Evolutionary conservation across 37 sponge, comb jelly and placozoan genomes (phyloP).

Genomic region (Haliclona indistincta): DNA sequence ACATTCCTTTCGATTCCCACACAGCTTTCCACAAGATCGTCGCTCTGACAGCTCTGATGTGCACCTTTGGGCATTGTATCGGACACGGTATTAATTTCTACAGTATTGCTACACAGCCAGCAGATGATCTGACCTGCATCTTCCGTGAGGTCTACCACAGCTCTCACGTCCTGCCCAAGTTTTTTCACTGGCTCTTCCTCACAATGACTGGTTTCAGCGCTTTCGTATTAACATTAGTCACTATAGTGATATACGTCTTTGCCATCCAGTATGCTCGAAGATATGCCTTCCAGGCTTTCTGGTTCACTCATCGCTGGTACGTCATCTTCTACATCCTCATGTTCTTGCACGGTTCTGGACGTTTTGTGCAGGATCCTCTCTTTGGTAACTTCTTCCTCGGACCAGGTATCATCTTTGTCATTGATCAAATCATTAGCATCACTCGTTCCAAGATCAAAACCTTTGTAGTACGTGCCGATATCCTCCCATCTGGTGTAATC

Average conservation of each 20-base stretch:
- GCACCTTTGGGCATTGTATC: constrained; percentile 85
- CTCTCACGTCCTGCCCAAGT: constrained; percentile 74
- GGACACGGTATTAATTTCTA: constrained; percentile 99
- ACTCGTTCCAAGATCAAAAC: constrained; percentile 80
- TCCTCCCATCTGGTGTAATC: constrained; percentile 89
- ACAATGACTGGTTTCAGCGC: constrained; percentile 93
- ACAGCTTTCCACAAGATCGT: constrained; percentile 86
- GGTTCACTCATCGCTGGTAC: constrained; percentile 95
- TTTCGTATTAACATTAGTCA: constrained; percentile 66
- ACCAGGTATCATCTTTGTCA: constrained; percentile 83
- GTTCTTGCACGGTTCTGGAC: constrained; percentile 93
- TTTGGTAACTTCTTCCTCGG: constrained; percentile 95
- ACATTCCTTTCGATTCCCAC: constrained; percentile 91
- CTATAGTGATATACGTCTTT: constrained; percentile 85
- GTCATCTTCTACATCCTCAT: constrained; percentile 87
- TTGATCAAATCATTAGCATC: constrained; percentile 89
- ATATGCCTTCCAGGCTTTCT: constrained; percentile 90
- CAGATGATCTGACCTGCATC: constrained; percentile 89
- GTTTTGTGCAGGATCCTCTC: constrained; percentile 95
- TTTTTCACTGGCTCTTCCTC: constrained; percentile 89
- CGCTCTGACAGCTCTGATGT: constrained; percentile 80
- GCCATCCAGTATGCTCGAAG: constrained; percentile 92
- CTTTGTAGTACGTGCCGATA: constrained; percentile 83
- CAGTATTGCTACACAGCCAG: constrained; percentile 90
- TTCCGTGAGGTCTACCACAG: constrained; percentile 89